phyloP scores from a whole-genome alignment of 2,113 vertebrate species.

The Sebastes schlegelii region DNA sequence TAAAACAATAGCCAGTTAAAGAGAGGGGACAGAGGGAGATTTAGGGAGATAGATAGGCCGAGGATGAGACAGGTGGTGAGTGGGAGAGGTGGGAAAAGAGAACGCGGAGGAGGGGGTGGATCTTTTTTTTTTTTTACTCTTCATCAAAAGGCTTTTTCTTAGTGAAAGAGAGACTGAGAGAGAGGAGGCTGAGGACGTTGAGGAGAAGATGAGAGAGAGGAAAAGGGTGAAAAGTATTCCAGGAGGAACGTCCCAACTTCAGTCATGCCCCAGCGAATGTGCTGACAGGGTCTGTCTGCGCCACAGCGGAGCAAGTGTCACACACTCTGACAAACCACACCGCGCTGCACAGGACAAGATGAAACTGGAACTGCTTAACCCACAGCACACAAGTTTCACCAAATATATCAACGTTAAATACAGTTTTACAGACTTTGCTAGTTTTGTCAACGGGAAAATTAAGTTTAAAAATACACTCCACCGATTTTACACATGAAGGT shows the following conservation, averaged over 20 bases:
- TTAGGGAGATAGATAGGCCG: constrained; percentile 55
- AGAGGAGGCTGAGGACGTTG: constrained; percentile 17
- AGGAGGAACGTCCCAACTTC: constrained; percentile 67
- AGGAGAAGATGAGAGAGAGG: constrained; percentile 44
- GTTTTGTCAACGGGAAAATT: background rate
- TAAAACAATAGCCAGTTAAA: constrained; percentile 78
- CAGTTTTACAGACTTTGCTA: background rate
- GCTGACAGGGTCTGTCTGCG: constrained; percentile 77
- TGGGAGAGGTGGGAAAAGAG: constrained; percentile 79
- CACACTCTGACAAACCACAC: constrained; percentile 50
- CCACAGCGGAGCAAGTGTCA: constrained; percentile 65
- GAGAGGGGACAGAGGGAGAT: constrained; percentile 56
- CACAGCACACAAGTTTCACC: constrained; percentile 17
- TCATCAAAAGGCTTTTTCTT: constrained; percentile 54
- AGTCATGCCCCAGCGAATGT: constrained; percentile 74
- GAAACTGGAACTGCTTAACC: constrained; percentile 40
- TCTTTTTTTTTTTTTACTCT: constrained; percentile 36
- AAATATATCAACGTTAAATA: constrained; percentile 14
- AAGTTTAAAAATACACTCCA: background rate
- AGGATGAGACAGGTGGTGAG: constrained; percentile 81
- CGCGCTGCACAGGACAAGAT: constrained; percentile 34
- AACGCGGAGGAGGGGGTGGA: constrained; percentile 15
- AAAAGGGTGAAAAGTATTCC: constrained; percentile 57
- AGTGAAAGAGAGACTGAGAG: constrained; percentile 1
- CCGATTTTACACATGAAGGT: background rate